phyloP scores from a whole-genome alignment of 2,113 vertebrate genomes.

The Corydoras maculifer region DNA sequence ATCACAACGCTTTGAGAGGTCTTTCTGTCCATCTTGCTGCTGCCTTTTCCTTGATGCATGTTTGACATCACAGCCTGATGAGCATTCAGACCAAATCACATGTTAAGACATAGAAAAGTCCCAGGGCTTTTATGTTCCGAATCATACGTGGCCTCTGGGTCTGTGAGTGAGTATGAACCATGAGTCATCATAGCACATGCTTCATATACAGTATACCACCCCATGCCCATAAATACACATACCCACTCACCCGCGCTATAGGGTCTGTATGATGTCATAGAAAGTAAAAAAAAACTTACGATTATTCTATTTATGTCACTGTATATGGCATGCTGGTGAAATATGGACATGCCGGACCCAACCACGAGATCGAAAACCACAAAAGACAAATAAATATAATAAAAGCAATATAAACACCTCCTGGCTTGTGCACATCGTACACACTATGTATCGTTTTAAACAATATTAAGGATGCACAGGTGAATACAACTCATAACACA shows the following conservation, averaged over 20 bases:
- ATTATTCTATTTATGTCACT: no score
- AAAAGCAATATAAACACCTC: no score
- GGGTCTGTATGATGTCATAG: constrained; percentile 18
- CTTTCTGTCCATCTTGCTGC: constrained; percentile 40
- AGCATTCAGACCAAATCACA: constrained; percentile 49
- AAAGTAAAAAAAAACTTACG: no score
- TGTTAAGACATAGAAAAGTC: constrained; percentile 47
- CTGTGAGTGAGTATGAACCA: constrained; percentile 41
- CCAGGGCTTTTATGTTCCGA: background rate
- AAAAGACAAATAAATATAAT: no score
- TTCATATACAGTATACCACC: constrained; percentile 31
- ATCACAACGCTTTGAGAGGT: constrained; percentile 32
- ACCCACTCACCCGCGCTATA: constrained; percentile 27
- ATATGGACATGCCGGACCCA: no score
- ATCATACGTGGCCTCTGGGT: background rate
- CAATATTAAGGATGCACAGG: no score
- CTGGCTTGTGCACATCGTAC: no score
- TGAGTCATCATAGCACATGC: constrained; percentile 54
- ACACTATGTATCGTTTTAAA: no score
- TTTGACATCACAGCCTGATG: constrained; percentile 49
- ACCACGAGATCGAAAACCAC: no score
- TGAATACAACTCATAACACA: no score
- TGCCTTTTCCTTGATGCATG: constrained; percentile 33
- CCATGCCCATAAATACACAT: background rate
- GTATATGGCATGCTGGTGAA: no score